phyloP scores from a whole-genome alignment of 1,140 invertebrate genomes.

The Sycobia sp. region DNA sequence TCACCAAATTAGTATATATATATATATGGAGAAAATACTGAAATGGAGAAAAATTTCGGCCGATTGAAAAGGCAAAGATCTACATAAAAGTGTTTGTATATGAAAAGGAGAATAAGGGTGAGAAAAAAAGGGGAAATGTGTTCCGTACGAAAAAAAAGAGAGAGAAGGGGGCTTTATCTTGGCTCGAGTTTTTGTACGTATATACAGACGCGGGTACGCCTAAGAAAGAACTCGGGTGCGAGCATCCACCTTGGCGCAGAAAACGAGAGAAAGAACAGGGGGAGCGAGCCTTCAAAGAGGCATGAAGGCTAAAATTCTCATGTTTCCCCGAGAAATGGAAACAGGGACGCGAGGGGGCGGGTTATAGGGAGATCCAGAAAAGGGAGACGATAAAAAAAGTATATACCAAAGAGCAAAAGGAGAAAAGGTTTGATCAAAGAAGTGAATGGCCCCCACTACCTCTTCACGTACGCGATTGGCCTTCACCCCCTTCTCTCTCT shows the following conservation, averaged over 20 bases:
- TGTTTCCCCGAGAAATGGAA: conserved; percentile 25
- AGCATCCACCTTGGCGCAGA: conserved; percentile 11
- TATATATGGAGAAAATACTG: too few relatives aligned
- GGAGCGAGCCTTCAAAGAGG: conserved; percentile 10
- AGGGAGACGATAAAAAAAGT: not conserved
- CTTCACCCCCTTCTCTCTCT: not conserved
- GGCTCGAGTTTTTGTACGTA: not conserved
- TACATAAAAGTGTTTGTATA: too few relatives aligned
- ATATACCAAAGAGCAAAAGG: not conserved
- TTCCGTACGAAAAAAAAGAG: not conserved
- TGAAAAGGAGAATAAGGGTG: not conserved
- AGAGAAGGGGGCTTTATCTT: not conserved
- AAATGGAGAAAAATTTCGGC: too few relatives aligned
- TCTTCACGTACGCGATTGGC: too few relatives aligned
- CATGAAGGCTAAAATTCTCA: conserved; percentile 16
- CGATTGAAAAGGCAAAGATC: too few relatives aligned
- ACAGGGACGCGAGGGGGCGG: conserved; percentile 12
- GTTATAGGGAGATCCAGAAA: not conserved
- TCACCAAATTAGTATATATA: too few relatives aligned
- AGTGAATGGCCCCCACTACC: not conserved
- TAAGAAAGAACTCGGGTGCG: conserved; percentile 4
- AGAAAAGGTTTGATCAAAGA: conserved; percentile 28
- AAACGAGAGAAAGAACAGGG: conserved; percentile 7
- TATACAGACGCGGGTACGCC: not conserved
- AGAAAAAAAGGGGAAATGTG: not conserved